These are phyloP conservation scores for Bradypus variegatus DNA, from an alignment of 2,797 vertebrate genomes.

Conservation along the genomic window DNA sequence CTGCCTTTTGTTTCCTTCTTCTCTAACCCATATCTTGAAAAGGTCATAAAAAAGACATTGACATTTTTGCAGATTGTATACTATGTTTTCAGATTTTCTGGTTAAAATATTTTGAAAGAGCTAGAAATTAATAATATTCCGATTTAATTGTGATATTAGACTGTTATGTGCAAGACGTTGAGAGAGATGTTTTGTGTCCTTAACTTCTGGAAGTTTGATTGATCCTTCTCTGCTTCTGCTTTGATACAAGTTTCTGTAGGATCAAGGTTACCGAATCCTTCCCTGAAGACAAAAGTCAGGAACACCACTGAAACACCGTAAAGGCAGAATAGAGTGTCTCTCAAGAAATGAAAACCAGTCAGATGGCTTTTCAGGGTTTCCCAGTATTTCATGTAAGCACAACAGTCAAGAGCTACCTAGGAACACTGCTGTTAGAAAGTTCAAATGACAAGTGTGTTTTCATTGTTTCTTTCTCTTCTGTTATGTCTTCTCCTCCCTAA, in stretches of 20 bases:
- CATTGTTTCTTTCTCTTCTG: neutral
- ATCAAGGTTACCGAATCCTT: neutral
- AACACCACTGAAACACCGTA: neutral
- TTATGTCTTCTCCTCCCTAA: neutral
- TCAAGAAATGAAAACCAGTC: neutral
- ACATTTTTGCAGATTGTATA: neutral
- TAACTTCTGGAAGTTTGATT: neutral
- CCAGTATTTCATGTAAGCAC: conserved; percentile 47
- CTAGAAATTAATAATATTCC: neutral
- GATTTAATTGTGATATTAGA: conserved; percentile 1
- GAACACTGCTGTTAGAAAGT: conserved; percentile 31
- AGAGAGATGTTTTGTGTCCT: neutral
- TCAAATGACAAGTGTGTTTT: conserved; percentile 22
- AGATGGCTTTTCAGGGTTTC: conserved; percentile 21
- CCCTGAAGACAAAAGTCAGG: conserved; percentile 12
- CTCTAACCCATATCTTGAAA: neutral
- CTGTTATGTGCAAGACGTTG: neutral
- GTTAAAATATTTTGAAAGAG: conserved; percentile 35
- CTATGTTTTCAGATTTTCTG: neutral
- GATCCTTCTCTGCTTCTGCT: neutral
- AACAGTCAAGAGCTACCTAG: conserved; percentile 37
- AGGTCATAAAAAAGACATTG: neutral
- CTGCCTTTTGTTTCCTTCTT: conserved; percentile 4
- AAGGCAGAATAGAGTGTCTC: neutral
- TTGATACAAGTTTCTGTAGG: neutral